These are phyloP conservation scores for Drosophila saltans DNA, from an alignment of 1,140 invertebrate genomes.

Conservation along the genomic window DNA sequence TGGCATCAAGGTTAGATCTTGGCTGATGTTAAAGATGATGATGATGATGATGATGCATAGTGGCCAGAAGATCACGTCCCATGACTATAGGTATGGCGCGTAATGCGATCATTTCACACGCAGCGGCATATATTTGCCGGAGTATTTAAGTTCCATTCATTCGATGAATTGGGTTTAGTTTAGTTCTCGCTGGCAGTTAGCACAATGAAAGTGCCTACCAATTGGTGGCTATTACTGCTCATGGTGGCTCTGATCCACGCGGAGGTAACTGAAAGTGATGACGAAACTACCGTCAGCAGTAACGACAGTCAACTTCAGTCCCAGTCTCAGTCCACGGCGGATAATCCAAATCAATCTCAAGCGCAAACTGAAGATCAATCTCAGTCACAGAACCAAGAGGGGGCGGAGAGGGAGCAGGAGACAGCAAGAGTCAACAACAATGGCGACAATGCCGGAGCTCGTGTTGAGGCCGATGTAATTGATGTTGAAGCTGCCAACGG, in stretches of 20 bases:
- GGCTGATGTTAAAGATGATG: slow-evolving; percentile 6
- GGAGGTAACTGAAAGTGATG: slow-evolving; percentile 30
- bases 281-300: slow-evolving; percentile 18
- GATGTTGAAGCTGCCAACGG: slow-evolving; percentile 56
- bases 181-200: slow-evolving; percentile 15
- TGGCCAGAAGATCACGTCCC: slow-evolving; percentile 17
- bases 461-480: slow-evolving; percentile 54
- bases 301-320: background rate
- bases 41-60: slow-evolving; percentile 12
- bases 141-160: slow-evolving; percentile 68
- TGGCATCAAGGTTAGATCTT: slow-evolving; percentile 14
- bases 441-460: slow-evolving; percentile 1
- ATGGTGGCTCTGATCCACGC: slow-evolving; percentile 23
- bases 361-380: background rate
- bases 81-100: slow-evolving; percentile 2
- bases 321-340: background rate
- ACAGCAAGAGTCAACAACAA: slow-evolving; percentile 15
- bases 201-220: slow-evolving; percentile 49
- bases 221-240: slow-evolving; percentile 53
- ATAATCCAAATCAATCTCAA: background rate
- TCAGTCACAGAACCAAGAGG: background rate
- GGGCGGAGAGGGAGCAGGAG: background rate
- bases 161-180: slow-evolving; percentile 57
- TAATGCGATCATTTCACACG: slow-evolving; percentile 8
- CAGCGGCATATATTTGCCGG: slow-evolving; percentile 7